phyloP scores from a whole-genome alignment of 2,888 invertebrate genomes.

The Drosophila borborema region DNA sequence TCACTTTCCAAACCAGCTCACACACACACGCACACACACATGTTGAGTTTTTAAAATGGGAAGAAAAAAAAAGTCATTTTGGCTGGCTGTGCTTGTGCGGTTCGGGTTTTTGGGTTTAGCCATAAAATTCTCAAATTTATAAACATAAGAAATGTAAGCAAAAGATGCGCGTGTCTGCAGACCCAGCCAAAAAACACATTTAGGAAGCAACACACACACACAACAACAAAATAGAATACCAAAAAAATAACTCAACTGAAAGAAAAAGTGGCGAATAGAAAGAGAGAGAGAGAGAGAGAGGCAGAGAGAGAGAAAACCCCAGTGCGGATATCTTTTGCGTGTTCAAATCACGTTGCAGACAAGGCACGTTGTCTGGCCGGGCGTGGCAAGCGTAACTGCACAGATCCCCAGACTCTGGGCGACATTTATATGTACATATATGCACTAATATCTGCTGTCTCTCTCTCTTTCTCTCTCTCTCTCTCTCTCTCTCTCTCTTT shows the following conservation, averaged over 20 bases:
- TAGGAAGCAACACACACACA: conserved; percentile 57
- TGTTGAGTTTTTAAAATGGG: conserved; percentile 39
- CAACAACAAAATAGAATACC: conserved; percentile 10
- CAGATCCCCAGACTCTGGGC: conserved; percentile 37
- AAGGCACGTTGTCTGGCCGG: conserved; percentile 53
- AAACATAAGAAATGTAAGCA: conserved; percentile 65
- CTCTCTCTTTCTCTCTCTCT: not conserved
- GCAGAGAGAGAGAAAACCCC: conserved; percentile 26
- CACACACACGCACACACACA: conserved; percentile 16
- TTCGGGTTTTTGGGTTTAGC: conserved; percentile 49
- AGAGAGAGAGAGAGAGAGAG: not conserved
- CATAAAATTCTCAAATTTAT: conserved; percentile 73
- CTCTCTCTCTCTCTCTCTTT: not conserved
- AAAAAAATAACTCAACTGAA: conserved; percentile 48
- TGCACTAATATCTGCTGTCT: conserved; percentile 15
- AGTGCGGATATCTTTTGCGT: conserved; percentile 67
- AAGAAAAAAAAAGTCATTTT: conserved; percentile 20
- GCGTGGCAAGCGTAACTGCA: conserved; percentile 13
- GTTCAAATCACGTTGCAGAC: conserved; percentile 76
- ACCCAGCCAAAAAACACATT: conserved; percentile 62
- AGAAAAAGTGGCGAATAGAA: conserved; percentile 59
- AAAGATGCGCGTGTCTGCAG: conserved; percentile 61
- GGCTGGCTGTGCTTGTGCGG: conserved; percentile 14
- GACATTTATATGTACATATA: conserved; percentile 34
- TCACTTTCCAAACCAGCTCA: conserved; percentile 26